Evolutionary conservation across 1,140 invertebrate species (phyloP), one percentile per base, ranked within the genome.

Genomic region (Ruditapes philippinarum): DNA sequence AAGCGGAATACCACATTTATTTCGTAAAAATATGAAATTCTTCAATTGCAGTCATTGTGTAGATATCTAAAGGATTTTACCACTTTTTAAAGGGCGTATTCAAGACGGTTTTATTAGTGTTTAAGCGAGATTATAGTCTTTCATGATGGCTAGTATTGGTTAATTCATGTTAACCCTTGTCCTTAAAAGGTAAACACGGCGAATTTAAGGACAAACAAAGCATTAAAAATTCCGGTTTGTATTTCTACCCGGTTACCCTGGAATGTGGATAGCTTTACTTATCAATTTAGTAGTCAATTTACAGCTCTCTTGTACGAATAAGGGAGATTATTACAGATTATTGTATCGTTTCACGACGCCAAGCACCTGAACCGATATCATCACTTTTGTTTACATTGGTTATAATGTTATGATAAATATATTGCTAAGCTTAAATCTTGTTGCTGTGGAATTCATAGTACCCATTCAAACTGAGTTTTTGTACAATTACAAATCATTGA

Each of bases 111-210:
- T 70, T 36, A 38, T 28, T 70, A 70, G 65, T 70, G 65, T 70
- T 70, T 70, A 28, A 70, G 22, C 11, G 22, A 1, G 65, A 70
- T 70, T 70, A 70, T 70, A 31, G 31, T 22, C 33, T 38, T 70
- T 70, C 65, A 38, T 38, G 65, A 70, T 36, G 14, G 33, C 65
- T 38, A 33, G 38, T 70, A 70, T 70, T 70, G 45, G 74, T 22
- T 78, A 78, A 78, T 51, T 51, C 74, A 78, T 22, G 25, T 54
- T 78, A 78, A 78, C 74, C 74, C 45, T 36, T 78, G 74, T 78
- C 74, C 74, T 51, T 78, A 51, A 19, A 51, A 25, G 17, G 31
- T 49, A 78, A 78, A 78, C 74, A 78, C 42, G 3, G 22, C 74
- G 4, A 54, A 54, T 36, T 14, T 49, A 54, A 51, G 49, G 31